phyloP scores from a whole-genome alignment of 1,140 invertebrate genomes.

The Cherax quadricarinatus region DNA sequence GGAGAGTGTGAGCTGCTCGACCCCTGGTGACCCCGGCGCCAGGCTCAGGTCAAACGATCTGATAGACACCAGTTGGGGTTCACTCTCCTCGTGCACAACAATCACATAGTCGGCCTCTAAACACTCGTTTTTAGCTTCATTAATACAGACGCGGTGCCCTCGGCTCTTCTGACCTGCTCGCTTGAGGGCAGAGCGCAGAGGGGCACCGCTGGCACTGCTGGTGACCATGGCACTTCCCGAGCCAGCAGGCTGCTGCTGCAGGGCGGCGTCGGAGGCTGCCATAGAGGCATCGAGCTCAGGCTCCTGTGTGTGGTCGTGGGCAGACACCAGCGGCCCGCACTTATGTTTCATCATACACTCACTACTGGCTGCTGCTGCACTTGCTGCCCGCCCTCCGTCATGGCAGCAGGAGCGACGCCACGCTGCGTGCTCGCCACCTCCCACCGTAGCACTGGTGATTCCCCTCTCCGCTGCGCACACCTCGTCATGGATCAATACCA shows the following conservation, averaged over 20 bases:
- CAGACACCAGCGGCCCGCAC: conserved; percentile 42
- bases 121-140: conserved; percentile 72
- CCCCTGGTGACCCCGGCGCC: conserved; percentile 46
- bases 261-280: conserved; percentile 63
- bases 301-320: conserved; percentile 28
- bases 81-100: conserved; percentile 71
- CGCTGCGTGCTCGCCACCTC: conserved; percentile 66
- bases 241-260: conserved; percentile 39
- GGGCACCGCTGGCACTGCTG: conserved; percentile 53
- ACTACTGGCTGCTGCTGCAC: conserved; percentile 27
- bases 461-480: conserved; percentile 63
- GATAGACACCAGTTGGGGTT: conserved; percentile 73
- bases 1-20: conserved; percentile 66
- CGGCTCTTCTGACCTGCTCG: conserved; percentile 64
- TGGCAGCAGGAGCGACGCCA: conserved; percentile 62
- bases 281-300: conserved; percentile 54
- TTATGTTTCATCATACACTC: conserved; percentile 66
- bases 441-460: conserved; percentile 63
- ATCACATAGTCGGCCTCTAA: conserved; percentile 73
- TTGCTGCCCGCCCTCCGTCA: conserved; percentile 57
- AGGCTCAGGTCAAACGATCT: conserved; percentile 69
- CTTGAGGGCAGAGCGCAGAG: conserved; percentile 71
- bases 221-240: conserved; percentile 45
- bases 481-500: conserved; percentile 66
- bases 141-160: conserved; percentile 70